Evolutionary conservation across 2,888 invertebrate species (phyloP), one percentile per base, ranked within the genome.

Genomic region (Sphaerophoria taeniata): DNA sequence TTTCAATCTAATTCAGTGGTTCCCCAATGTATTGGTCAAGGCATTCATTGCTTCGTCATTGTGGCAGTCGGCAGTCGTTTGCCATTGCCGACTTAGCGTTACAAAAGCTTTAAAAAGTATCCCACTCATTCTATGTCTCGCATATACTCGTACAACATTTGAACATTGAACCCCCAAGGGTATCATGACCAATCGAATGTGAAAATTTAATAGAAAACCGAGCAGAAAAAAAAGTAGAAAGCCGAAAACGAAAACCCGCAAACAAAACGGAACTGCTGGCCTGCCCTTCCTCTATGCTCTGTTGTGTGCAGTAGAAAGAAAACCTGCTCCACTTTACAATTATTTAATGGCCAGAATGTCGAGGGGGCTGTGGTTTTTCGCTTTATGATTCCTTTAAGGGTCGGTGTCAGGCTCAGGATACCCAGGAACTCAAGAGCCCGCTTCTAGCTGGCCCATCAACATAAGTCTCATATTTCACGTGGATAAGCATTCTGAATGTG

Each of bases 161-260:
- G n/a, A n/a, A n/a, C n/a, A n/a, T n/a, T 58, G 49, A 31, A 65
- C 16, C 81, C 85, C 81, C 85, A 77, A 34, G 81, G 85, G 85
- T 77, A 81, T 77, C 81, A 81, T 81, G 85, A 81, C 81, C 81
- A 85, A 85, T 85, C 81, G 85, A 80, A 85, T 85, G 85, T 85
- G 73, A 85, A 85, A 85, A 85, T 85, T 85, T 85, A 85, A 85
- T 85, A 81, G 81, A 85, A 85, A 81, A 72, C 51, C 70, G 58
- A 69, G 43, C 45, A 70, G 65, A 70, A 74, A 63, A 65, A 24
- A 53, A 31, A 45, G 34, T 43, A 36, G 60, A 12, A 12, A 4
- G 6, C 36, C 4, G 6, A 16, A 12, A 34, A 49, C 51, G 5
- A 55, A 33, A 72, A 39, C 72, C 72, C 69, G 58, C 80, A 85